Percentiles rank a stretch among this genome's conserved stretches.
Conservation (phyloP, 2,797 vertebrate genomes). For the Peromyscus melanophrys region DNA sequence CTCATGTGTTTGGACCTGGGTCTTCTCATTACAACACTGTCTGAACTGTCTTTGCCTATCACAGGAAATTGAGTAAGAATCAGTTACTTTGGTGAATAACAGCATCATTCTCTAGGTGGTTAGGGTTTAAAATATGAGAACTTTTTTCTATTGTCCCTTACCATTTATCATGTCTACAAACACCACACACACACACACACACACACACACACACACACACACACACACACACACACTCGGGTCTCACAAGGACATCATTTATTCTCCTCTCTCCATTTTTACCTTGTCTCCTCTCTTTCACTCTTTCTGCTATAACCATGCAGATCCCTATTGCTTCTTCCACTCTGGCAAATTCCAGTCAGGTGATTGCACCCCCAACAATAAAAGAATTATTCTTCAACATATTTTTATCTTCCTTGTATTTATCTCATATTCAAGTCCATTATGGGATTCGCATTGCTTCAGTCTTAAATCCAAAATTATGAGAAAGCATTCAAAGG, state of each 20-base stretch:
- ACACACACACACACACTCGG: no score
- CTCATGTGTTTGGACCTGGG: slow-evolving; percentile 41
- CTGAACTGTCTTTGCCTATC: slow-evolving; percentile 40
- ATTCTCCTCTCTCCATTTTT: slow-evolving; percentile 12
- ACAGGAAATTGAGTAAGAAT: slow-evolving; percentile 58
- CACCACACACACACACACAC: not conserved
- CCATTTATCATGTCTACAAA: not conserved
- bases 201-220: not conserved
- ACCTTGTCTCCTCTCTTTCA: not conserved
- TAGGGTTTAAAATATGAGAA: not conserved
- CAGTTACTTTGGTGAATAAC: not conserved
- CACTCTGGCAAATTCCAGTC: slow-evolving; percentile 8
- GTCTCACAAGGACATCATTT: not conserved
- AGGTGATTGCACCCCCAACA: not conserved
- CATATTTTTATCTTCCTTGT: not conserved
- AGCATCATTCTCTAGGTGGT: not conserved
- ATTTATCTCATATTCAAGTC: not conserved
- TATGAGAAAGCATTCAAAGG: slow-evolving; percentile 15
- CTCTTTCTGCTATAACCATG: not conserved
- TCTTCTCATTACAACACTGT: slow-evolving; percentile 37
- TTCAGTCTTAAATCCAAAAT: slow-evolving; percentile 42
- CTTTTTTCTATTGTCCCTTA: not conserved
- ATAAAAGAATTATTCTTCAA: not conserved
- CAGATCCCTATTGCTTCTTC: not conserved
- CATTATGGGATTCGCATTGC: not conserved